These are phyloP conservation scores for Drosophila lowei DNA, from an alignment of 1,140 invertebrate species.

Conservation along the genomic window DNA sequence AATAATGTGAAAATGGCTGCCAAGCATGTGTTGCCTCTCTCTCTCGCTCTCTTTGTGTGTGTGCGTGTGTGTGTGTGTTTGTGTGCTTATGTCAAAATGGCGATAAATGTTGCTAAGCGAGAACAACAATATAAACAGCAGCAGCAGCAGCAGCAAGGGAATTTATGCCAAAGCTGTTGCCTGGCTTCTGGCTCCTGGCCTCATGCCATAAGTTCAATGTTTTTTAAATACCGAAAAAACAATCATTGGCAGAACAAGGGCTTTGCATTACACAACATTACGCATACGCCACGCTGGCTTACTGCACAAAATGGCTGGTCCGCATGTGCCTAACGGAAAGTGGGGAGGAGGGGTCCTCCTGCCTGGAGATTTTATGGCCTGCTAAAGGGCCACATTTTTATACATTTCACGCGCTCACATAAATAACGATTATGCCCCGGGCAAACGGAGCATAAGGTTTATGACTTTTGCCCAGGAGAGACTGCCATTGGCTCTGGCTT, in stretches of 20 bases:
- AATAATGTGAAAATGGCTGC: constrained; percentile 79
- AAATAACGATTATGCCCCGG: constrained; percentile 71
- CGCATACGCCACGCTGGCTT: constrained; percentile 58
- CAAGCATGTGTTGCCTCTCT: constrained; percentile 73
- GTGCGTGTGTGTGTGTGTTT: constrained; percentile 21
- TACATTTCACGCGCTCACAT: constrained; percentile 78
- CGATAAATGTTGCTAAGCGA: constrained; percentile 79
- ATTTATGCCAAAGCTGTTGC: constrained; percentile 37
- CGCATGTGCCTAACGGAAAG: not conserved
- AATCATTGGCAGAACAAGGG: constrained; percentile 45
- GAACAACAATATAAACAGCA: constrained; percentile 56
- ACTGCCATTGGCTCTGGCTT: constrained; percentile 52
- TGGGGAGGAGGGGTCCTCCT: not conserved
- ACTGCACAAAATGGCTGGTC: constrained; percentile 39
- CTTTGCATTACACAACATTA: constrained; percentile 52
- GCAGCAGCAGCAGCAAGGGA: constrained; percentile 38
- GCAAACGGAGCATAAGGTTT: constrained; percentile 63
- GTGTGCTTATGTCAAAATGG: constrained; percentile 67
- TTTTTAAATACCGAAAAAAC: constrained; percentile 60
- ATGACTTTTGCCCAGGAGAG: constrained; percentile 65
- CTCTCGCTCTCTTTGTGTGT: not conserved
- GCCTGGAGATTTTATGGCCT: constrained; percentile 54
- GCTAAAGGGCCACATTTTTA: constrained; percentile 70
- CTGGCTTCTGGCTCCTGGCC: constrained; percentile 2
- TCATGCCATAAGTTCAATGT: constrained; percentile 53